These are phyloP conservation scores for Cyphomyrus discorhynchus DNA, from an alignment of 2,113 vertebrate genomes.

Conservation along the genomic window DNA sequence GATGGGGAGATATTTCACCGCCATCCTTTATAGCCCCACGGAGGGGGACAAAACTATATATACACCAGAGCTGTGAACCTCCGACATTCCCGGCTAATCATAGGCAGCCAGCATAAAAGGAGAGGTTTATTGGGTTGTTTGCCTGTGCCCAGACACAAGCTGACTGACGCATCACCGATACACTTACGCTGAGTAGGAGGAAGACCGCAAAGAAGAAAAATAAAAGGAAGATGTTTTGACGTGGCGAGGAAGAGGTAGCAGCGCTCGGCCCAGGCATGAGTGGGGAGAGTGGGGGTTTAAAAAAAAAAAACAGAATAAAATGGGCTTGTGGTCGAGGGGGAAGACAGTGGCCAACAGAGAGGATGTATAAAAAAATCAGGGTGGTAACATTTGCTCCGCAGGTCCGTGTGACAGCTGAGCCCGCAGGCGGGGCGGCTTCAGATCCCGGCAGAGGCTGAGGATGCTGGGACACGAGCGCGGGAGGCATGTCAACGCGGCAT, in stretches of 20 bases:
- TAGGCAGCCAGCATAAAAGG: conserved; percentile 35
- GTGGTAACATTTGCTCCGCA: not conserved
- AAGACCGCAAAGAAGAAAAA: conserved; percentile 6
- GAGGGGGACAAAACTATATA: conserved; percentile 49
- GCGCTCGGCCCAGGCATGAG: not conserved
- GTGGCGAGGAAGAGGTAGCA: conserved; percentile 7
- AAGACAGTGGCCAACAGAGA: conserved; percentile 1
- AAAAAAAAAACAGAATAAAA: conserved; percentile 11
- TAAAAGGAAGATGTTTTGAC: not conserved
- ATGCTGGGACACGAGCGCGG: not conserved
- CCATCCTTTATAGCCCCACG: conserved; percentile 53
- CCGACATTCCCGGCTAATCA: conserved; percentile 46
- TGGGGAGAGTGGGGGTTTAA: not conserved
- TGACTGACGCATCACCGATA: conserved; percentile 26
- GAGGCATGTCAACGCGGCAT: not conserved
- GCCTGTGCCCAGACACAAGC: conserved; percentile 37
- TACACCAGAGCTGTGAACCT: conserved; percentile 46
- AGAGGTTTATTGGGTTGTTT: conserved; percentile 40
- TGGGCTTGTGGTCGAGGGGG: conserved; percentile 17
- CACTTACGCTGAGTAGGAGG: not conserved
- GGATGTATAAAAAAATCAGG: not conserved
- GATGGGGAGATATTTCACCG: conserved; percentile 42
- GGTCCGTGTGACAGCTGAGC: not conserved
- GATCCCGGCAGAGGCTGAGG: not conserved
- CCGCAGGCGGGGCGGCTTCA: not conserved